These are phyloP conservation scores for Dicrostonyx torquatus DNA, from an alignment of 2,797 vertebrate species.

Conservation along the genomic window DNA sequence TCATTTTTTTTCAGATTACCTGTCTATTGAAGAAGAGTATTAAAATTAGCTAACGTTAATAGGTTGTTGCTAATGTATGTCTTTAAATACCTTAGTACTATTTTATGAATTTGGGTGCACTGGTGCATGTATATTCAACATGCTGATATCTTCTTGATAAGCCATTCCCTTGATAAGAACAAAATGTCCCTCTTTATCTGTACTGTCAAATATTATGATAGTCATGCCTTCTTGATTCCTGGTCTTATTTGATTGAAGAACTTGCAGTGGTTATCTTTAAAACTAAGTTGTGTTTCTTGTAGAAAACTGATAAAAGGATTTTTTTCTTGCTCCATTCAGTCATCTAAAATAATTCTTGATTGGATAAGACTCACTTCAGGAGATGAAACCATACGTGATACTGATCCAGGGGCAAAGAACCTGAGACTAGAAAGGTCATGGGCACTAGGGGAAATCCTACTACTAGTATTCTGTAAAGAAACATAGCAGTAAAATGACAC, in stretches of 20 bases:
- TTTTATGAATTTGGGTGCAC: neutral
- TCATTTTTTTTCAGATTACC: neutral
- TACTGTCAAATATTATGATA: neutral
- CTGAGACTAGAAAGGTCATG: neutral
- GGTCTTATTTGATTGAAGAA: neutral
- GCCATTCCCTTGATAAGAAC: neutral
- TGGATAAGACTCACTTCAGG: neutral
- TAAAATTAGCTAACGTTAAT: neutral
- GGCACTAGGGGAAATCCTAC: too few relatives aligned
- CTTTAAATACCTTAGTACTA: neutral
- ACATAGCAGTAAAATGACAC: neutral
- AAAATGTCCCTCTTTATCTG: neutral
- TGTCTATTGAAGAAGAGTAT: neutral
- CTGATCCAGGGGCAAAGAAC: too few relatives aligned
- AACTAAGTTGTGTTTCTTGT: neutral
- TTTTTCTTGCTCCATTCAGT: neutral
- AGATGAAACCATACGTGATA: neutral
- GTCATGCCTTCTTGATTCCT: neutral
- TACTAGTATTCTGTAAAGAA: neutral
- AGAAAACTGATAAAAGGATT: neutral
- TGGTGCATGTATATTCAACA: neutral
- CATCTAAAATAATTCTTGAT: neutral
- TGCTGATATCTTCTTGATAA: neutral
- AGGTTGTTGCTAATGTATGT: neutral
- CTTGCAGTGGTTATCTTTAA: neutral